phyloP scores from a whole-genome alignment of 1,140 invertebrate genomes.

The Drosophila lowei region DNA sequence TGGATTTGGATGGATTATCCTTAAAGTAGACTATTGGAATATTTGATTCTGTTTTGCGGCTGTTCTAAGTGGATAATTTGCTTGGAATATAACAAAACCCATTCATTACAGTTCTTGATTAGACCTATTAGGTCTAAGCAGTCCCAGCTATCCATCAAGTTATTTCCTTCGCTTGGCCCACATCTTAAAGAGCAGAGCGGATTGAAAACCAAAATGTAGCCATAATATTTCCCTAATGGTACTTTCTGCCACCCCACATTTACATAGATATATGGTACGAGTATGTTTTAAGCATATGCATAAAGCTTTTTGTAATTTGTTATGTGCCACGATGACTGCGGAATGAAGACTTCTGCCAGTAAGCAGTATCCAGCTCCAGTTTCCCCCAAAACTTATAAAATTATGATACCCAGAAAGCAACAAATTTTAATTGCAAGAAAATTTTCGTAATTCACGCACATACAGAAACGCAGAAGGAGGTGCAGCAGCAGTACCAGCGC shows the following conservation, averaged over 20 bases:
- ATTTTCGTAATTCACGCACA: conserved; percentile 41
- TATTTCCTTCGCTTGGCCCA: too few species aligned
- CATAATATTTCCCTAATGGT: conserved; percentile 58
- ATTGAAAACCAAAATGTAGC: conserved; percentile 30
- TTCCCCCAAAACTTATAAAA: conserved; percentile 64
- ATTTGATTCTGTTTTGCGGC: too few species aligned
- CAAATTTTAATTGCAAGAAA: conserved; percentile 70
- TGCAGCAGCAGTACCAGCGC: not conserved
- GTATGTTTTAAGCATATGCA: conserved; percentile 63
- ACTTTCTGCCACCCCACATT: not conserved
- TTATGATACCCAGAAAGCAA: conserved; percentile 76
- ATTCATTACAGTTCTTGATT: too few species aligned
- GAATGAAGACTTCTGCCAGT: conserved; percentile 1
- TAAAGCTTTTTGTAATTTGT: conserved; percentile 65
- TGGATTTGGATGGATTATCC: too few species aligned
- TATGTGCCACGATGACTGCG: conserved; percentile 27
- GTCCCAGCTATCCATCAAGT: too few species aligned
- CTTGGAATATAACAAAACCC: too few species aligned
- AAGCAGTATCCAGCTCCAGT: too few species aligned
- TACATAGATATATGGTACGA: not conserved
- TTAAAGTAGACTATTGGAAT: too few species aligned
- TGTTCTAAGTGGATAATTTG: too few species aligned
- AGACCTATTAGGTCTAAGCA: too few species aligned
- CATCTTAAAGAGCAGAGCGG: not conserved
- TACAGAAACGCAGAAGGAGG: conserved; percentile 13